These are phyloP conservation scores for Plagodis pulveraria DNA, from an alignment of 2,888 invertebrate species.

Conservation along the genomic window DNA sequence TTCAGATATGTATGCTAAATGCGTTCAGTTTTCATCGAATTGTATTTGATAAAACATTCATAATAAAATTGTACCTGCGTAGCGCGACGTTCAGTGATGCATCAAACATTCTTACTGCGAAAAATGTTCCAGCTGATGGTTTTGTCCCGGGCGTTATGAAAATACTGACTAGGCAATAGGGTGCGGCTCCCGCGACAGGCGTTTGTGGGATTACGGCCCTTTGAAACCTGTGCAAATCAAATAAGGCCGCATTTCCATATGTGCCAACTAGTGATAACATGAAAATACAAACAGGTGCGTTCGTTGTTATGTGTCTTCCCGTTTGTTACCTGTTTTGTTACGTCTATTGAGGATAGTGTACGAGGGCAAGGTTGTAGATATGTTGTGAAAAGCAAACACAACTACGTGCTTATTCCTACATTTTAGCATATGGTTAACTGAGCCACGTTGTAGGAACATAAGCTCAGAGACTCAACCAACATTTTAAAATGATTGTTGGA, in stretches of 20 bases:
- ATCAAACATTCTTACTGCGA: constrained; percentile 40
- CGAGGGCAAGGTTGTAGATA: constrained; percentile 4
- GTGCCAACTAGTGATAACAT: constrained; percentile 37
- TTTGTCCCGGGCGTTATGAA: constrained; percentile 17
- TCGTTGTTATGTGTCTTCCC: constrained; percentile 20
- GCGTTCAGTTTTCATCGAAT: no score
- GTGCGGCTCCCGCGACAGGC: constrained; percentile 39
- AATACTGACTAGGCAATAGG: constrained; percentile 31
- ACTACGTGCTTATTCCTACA: no score
- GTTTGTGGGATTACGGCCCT: constrained; percentile 41
- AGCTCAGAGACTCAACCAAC: no score
- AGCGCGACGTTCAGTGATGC: constrained; percentile 23
- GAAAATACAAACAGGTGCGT: constrained; percentile 27
- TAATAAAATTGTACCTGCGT: neutral
- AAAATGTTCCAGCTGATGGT: constrained; percentile 29
- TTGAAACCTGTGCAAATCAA: constrained; percentile 48
- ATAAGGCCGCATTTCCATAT: constrained; percentile 37
- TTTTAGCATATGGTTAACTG: no score
- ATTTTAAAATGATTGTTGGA: no score
- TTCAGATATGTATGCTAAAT: no score
- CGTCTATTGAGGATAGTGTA: constrained; percentile 8
- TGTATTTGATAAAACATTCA: neutral
- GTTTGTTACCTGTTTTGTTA: constrained; percentile 18
- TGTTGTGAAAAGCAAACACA: neutral
- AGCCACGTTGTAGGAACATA: no score